Evolutionary conservation across 2,888 invertebrate species (phyloP), one percentile per base, ranked within the genome.

Genomic region (Mimas tiliae): DNA sequence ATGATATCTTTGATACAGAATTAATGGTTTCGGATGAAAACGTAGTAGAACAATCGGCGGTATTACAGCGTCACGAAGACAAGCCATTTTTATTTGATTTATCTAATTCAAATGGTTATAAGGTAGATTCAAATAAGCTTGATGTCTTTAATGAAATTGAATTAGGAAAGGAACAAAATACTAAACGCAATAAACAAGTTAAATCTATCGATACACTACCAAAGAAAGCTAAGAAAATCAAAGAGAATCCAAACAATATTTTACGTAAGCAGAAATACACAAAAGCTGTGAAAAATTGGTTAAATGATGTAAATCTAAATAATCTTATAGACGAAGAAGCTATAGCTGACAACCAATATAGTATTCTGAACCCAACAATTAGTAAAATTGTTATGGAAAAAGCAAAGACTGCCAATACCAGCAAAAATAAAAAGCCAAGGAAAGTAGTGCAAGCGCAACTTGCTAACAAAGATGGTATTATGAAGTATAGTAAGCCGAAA

Each of bases 401-500:
- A 53, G 38, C 47, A 66, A 64, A 65, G 27, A 27, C 27, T 27
- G 27, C 27, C 34, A 63, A 45, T 67, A 55, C 72, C 16, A 74
- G 68, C 65, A 45, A 51, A 3, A 70, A 72, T 34, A 72, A 70
- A 47, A 73, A 67, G 55, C 47, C 50, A 1, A 84, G 83, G 62
- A 89, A 83, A 74, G 74, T 79, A 6, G 69, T 91, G 16, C 93
- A 93, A 80, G 74, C 92, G 3, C 82, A 82, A 70, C 72, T 93
- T 63, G 79, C 84, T 1, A 91, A 93, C 67, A 90, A 86, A 77
- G 84, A 79, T 67, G 92, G 92, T 1, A 70, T 87, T 34, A 91
- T 93, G 91, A 93, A 92, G 72, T 93, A 80, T 69, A 70, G 72
- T 27, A 90, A 85, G 68, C 89, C 90, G 7, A 78, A 66, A 68